Conservation (phyloP, 2,888 invertebrate genomes). For the Coelopa pilipes region DNA sequence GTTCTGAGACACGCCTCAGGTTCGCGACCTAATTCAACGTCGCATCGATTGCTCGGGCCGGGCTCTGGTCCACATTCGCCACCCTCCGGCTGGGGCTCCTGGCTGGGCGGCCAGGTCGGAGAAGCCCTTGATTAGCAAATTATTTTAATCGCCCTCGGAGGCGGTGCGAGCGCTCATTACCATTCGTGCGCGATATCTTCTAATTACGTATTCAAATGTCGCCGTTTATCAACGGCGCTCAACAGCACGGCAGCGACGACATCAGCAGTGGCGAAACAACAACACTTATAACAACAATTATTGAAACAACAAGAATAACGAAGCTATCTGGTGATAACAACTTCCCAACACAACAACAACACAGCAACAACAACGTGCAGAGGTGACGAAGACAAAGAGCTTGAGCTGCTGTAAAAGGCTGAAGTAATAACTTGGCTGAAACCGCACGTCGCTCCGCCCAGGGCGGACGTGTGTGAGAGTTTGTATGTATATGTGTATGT, state of each 20-base stretch:
- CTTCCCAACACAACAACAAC: too few relatives aligned
- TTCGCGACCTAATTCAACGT: not conserved
- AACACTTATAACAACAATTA: too few relatives aligned
- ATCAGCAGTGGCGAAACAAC: too few relatives aligned
- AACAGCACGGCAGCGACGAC: not conserved
- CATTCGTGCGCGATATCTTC: slow-evolving; percentile 6
- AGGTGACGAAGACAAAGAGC: too few relatives aligned
- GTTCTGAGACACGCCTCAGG: too few relatives aligned
- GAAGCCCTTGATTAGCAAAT: slow-evolving; percentile 21
- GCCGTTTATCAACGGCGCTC: not conserved
- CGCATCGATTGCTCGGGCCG: not conserved
- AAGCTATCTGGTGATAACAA: too few relatives aligned
- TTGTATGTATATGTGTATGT: too few relatives aligned
- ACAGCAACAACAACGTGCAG: too few relatives aligned
- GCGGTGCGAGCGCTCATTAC: slow-evolving; percentile 10
- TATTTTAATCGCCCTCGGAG: slow-evolving; percentile 9
- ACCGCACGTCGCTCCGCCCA: not conserved
- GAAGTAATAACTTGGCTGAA: not conserved
- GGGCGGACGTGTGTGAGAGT: too few relatives aligned
- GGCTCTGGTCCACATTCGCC: not conserved
- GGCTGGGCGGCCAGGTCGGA: too few relatives aligned
- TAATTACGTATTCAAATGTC: slow-evolving; percentile 22
- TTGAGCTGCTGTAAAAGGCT: too few relatives aligned
- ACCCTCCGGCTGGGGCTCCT: not conserved
- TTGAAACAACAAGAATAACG: too few relatives aligned